phyloP scores from a whole-genome alignment of 2,113 vertebrate species.

The Nothoprocta pentlandii region DNA sequence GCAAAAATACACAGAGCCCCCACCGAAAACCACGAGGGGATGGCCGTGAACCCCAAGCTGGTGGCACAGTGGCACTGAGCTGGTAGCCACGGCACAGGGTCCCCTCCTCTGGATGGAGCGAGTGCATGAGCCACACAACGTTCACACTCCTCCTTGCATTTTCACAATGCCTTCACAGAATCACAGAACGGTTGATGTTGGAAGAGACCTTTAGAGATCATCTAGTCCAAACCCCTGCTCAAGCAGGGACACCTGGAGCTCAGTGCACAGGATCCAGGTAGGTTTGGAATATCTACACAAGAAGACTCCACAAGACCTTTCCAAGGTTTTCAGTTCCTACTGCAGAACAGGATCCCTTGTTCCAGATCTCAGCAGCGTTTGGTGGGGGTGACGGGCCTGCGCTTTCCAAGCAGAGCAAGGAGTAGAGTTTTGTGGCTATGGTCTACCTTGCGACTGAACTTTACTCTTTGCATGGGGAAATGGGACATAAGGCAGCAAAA shows the following conservation, averaged over 20 bases:
- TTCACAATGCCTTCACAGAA: not conserved
- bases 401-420: not conserved
- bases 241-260: too few species aligned
- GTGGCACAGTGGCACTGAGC: not conserved
- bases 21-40: not conserved
- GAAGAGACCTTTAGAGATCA: too few species aligned
- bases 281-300: too few species aligned
- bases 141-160: not conserved
- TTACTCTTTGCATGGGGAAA: not conserved
- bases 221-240: too few species aligned
- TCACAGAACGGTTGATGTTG: too few species aligned
- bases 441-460: not conserved
- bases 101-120: not conserved
- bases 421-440: not conserved
- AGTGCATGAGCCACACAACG: rapidly evolving
- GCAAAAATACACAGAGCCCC: not conserved
- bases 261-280: too few species aligned
- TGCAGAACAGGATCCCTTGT: not conserved
- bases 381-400: not conserved
- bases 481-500: not conserved
- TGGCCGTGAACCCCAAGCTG: not conserved
- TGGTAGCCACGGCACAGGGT: rapidly evolving
- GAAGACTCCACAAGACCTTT: too few species aligned
- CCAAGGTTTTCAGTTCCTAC: not conserved
- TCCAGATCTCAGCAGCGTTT: rapidly evolving